Base-by-base conservation (phyloP, 1,140 invertebrate species). In the Drosophila nebulosa region DNA sequence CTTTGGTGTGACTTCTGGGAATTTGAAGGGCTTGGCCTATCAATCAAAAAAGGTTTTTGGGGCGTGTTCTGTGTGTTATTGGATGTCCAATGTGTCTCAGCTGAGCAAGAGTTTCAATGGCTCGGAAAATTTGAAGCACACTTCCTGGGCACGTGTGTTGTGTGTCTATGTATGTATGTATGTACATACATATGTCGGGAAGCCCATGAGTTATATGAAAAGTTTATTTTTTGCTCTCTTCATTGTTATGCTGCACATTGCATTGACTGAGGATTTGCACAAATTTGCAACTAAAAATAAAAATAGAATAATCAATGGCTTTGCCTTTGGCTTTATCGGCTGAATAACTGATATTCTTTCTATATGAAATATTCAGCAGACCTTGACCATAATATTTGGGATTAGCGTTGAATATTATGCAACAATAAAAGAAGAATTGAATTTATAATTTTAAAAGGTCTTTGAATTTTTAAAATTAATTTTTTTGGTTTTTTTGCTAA, bases 121-220 rank as follows among this genome's bases (percentile, higher is more conserved):
- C n/a, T n/a, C n/a, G 30, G 30, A 10, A 9, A 32, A 24, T 3
- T 24, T 39, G 59, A 66, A 42, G 18, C 57, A 67, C 50, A 67
- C 53, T 56, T 39, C 18, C 12, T 12, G 50, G 61, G n/a, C 80
- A 85, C 81, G 80, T 85, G 78, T 78, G 7, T 18, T 78, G 7
- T 18, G 39, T 18, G 16, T 32, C 30, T 32, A 12, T 3, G 35
- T n/a, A n/a, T n/a, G n/a, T n/a, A n/a, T n/a, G n/a, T n/a, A n/a
- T n/a, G n/a, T n/a, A n/a, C n/a, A n/a, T 36, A 36, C 35, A 14
- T 36, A 14, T 46, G 16, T 21, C 4, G 7, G 21, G 7, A 9
- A 30, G 27, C 27, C 7, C 27, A 2, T 30, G 27, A 4, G 27
- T 30, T 30, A 30, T n/a, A 14, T 22, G 63, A 24, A 39, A 36